Evolutionary conservation across 2,888 invertebrate genomes (phyloP).

Genomic region (Coelopa pilipes): DNA sequence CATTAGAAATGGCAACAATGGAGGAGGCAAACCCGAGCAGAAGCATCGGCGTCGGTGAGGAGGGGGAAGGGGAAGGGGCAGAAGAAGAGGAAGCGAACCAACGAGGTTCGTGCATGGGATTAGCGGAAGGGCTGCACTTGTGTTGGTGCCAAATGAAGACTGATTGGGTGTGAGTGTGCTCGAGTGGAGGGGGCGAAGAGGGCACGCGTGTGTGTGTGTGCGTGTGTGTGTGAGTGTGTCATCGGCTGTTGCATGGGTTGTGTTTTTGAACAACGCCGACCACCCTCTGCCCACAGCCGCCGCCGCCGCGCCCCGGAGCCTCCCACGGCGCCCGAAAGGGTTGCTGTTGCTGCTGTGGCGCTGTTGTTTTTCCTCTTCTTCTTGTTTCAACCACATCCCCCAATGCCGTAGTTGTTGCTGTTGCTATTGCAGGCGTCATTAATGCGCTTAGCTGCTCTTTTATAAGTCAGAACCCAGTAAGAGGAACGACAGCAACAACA

Average conservation of each 20-base stretch:
- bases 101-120: not conserved
- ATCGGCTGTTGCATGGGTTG: no score
- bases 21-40: not conserved
- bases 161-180: no score
- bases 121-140: no score
- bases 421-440: conserved; percentile 16
- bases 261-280: no score
- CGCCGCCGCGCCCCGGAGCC: no score
- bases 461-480: no score
- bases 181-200: no score
- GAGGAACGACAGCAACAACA: not conserved
- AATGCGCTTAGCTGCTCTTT: conserved; percentile 23
- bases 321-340: not conserved
- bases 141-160: no score
- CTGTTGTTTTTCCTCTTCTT: not conserved
- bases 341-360: not conserved
- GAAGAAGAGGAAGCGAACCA: not conserved
- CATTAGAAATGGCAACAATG: not conserved
- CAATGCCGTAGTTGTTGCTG: not conserved
- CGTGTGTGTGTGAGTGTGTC: no score
- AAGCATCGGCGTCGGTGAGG: no score
- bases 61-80: not conserved
- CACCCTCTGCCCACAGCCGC: no score
- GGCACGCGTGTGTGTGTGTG: no score
- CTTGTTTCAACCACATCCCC: not conserved